These are phyloP conservation scores for Dicrurus megarhynchus DNA, from an alignment of 2,113 vertebrate species.

Conservation along the genomic window DNA sequence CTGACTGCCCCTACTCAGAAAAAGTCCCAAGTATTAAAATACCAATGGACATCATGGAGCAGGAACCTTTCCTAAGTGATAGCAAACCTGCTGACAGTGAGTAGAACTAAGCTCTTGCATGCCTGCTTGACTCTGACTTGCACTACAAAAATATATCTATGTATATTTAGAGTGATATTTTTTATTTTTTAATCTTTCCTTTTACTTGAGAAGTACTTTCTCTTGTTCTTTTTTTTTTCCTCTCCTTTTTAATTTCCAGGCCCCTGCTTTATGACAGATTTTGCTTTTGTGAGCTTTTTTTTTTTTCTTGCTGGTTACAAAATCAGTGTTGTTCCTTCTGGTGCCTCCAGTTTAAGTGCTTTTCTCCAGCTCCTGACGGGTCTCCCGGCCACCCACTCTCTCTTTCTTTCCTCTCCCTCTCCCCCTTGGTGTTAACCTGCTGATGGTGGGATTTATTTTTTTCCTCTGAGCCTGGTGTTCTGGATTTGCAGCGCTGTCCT, in stretches of 20 bases:
- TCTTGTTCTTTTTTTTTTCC: neutral
- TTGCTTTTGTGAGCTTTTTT: neutral
- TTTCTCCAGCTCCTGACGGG: constrained; percentile 20
- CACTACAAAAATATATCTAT: neutral
- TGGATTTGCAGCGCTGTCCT: constrained; percentile 53
- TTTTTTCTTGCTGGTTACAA: neutral
- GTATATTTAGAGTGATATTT: neutral
- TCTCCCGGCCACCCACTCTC: neutral
- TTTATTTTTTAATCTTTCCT: neutral
- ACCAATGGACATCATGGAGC: constrained; percentile 99
- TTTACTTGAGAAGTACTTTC: neutral
- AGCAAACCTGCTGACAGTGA: constrained; percentile 94
- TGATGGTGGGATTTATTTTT: neutral
- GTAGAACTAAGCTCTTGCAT: constrained; percentile 80
- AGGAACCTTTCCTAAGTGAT: constrained; percentile 96
- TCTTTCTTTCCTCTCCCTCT: constrained; percentile 1
- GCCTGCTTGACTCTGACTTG: constrained; percentile 65
- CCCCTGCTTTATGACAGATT: neutral
- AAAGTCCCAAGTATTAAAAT: constrained; percentile 99
- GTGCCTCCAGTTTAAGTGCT: constrained; percentile 24
- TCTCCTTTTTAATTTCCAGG: neutral
- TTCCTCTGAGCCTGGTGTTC: neutral
- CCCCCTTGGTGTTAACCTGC: neutral
- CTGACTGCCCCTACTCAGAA: constrained; percentile 95
- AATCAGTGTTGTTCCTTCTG: neutral